Percentiles rank a stretch among this genome's conserved stretches.
Conservation (phyloP, 2,888 invertebrate genomes). For the Dynastes tityus region DNA sequence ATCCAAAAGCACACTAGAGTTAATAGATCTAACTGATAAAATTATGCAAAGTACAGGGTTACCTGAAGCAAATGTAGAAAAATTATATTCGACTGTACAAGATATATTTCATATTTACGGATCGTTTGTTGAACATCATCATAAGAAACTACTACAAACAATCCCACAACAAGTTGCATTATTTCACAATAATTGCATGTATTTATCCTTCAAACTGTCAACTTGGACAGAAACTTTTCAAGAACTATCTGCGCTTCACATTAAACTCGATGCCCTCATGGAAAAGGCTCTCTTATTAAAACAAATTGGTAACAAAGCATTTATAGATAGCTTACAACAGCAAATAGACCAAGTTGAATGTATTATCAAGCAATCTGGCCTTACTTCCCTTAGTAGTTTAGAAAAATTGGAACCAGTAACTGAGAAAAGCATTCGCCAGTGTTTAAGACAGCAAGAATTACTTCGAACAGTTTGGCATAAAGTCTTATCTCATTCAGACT, state of each 20-base stretch:
- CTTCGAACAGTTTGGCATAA: constrained; percentile 91
- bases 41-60: constrained; percentile 79
- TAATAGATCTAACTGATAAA: constrained; percentile 77
- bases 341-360: constrained; percentile 85
- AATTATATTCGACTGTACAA: constrained; percentile 80
- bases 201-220: constrained; percentile 82
- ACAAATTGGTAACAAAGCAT: constrained; percentile 79
- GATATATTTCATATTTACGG: constrained; percentile 85
- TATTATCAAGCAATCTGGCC: constrained; percentile 84
- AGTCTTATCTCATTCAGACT: constrained; percentile 85
- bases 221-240: constrained; percentile 81
- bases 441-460: constrained; percentile 86
- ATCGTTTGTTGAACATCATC: constrained; percentile 84
- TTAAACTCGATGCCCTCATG: constrained; percentile 76
- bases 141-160: constrained; percentile 84
- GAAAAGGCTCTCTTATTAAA: constrained; percentile 80
- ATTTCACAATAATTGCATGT: constrained; percentile 95
- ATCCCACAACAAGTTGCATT: constrained; percentile 92
- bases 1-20: constrained; percentile 77
- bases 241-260: constrained; percentile 70
- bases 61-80: constrained; percentile 76
- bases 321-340: constrained; percentile 82
- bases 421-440: constrained; percentile 86
- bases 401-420: constrained; percentile 76
- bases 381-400: constrained; percentile 68